Conservation (phyloP, 1,140 invertebrate species). For the Antheraea pernyi region DNA sequence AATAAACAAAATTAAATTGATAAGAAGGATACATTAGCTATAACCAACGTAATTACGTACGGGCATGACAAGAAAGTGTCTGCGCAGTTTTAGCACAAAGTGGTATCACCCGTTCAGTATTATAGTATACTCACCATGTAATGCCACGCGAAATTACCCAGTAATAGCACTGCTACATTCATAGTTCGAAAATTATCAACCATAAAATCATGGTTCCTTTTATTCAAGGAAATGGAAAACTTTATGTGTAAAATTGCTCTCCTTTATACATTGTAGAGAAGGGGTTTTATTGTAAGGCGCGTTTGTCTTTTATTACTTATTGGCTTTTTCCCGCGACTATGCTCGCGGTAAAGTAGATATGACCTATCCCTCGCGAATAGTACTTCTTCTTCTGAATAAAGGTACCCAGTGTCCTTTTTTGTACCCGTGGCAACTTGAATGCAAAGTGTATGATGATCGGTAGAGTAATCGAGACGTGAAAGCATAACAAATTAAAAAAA, state of each 20-base stretch:
- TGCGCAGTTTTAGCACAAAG: conserved; percentile 53
- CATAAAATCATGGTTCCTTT: conserved; percentile 61
- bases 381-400: too few species aligned
- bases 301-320: not conserved
- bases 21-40: conserved; percentile 23
- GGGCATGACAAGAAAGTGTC: conserved; percentile 59
- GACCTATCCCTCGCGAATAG: too few species aligned
- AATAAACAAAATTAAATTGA: conserved; percentile 40
- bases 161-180: conserved; percentile 63
- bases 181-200: conserved; percentile 71
- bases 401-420: too few species aligned
- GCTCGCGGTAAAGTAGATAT: too few species aligned
- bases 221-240: conserved; percentile 34
- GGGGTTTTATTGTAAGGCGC: not conserved
- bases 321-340: conserved; percentile 11
- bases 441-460: too few species aligned
- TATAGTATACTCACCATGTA: conserved; percentile 42
- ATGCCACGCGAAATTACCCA: conserved; percentile 60
- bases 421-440: too few species aligned
- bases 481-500: too few species aligned
- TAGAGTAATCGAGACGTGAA: too few species aligned
- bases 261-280: not conserved
- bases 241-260: not conserved
- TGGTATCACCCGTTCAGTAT: conserved; percentile 50
- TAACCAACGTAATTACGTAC: conserved; percentile 37